These are phyloP conservation scores for Florisuga fusca DNA, from an alignment of 2,797 vertebrate genomes.

Conservation along the genomic window DNA sequence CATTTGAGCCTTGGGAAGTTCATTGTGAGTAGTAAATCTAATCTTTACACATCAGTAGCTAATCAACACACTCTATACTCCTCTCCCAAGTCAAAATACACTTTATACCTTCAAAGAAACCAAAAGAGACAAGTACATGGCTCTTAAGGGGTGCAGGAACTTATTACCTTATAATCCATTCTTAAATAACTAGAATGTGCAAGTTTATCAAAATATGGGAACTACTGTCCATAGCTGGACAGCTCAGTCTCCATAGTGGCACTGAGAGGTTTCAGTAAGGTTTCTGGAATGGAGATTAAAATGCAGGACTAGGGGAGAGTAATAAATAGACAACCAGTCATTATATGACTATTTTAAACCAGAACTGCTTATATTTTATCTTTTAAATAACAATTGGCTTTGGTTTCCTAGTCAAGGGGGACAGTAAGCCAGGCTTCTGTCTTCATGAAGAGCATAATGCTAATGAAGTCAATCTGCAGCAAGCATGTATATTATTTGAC, in stretches of 20 bases:
- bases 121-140: not conserved
- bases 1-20: not conserved
- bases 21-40: not conserved
- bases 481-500: not conserved
- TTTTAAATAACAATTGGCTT: constrained; percentile 23
- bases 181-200: not conserved
- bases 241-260: not conserved
- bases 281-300: not conserved
- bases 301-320: not conserved
- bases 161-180: not conserved
- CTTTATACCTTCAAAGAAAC: not conserved
- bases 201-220: not conserved
- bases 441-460: not conserved
- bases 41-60: not conserved
- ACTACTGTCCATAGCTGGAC: not conserved
- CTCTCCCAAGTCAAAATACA: not conserved
- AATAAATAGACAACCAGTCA: not conserved
- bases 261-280: not conserved
- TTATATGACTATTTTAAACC: constrained; percentile 10
- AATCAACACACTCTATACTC: not conserved
- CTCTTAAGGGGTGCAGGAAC: not conserved
- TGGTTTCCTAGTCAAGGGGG: constrained; percentile 6
- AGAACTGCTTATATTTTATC: not conserved
- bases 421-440: not conserved
- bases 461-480: not conserved